Conservation (phyloP, 2,888 invertebrate species). For the Morinoia aosen region DNA sequence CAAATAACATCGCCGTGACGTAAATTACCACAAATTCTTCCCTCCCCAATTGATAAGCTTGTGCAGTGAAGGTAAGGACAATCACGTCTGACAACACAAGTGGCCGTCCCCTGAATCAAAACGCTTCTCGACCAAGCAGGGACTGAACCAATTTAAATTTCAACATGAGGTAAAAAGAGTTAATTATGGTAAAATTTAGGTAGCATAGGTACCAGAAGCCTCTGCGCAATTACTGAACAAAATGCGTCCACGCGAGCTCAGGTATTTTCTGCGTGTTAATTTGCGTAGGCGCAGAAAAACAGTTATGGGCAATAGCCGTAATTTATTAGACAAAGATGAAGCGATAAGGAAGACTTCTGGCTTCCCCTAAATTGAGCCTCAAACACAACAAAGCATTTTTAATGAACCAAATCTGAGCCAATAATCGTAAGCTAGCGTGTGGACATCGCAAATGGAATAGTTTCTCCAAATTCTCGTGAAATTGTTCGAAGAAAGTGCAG, state of each 20-base stretch:
- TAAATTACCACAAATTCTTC: neutral
- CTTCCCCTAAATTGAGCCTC: neutral
- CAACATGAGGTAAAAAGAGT: neutral
- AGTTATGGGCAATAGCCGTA: conserved; percentile 23
- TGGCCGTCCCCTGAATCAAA: neutral
- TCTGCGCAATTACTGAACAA: neutral
- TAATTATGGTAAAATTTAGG: neutral
- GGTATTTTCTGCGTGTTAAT: neutral
- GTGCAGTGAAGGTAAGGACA: neutral
- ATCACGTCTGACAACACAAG: neutral
- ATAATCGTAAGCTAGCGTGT: neutral
- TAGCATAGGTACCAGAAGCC: neutral
- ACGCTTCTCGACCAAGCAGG: neutral
- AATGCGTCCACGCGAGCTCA: neutral
- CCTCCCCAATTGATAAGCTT: neutral
- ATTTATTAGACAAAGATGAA: conserved; percentile 45
- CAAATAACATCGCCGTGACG: neutral
- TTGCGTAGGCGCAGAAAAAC: conserved; percentile 24
- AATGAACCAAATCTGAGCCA: neutral
- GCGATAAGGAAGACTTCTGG: conserved; percentile 30
- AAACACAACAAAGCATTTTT: neutral
- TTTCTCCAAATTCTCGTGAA: neutral
- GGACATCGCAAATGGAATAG: neutral
- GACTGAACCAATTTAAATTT: neutral
- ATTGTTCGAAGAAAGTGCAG: neutral